These are phyloP conservation scores for Betta splendens DNA, from an alignment of 2,797 vertebrate genomes.

Conservation along the genomic window DNA sequence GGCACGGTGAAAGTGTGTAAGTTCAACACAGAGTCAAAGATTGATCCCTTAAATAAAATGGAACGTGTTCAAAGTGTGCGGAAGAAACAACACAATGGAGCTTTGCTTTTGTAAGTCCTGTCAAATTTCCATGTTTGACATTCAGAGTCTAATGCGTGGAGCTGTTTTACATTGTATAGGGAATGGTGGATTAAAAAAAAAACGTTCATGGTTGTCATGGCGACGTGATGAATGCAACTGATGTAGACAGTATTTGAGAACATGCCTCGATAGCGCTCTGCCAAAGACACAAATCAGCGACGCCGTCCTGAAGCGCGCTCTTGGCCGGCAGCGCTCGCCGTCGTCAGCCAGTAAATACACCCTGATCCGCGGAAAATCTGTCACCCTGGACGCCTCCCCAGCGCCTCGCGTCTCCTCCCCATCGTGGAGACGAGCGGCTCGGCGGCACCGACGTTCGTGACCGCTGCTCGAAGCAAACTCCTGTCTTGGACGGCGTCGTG, in stretches of 20 bases:
- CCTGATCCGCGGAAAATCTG: slow-evolving; percentile 60
- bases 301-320: slow-evolving; percentile 49
- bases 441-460: slow-evolving; percentile 4
- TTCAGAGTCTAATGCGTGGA: slow-evolving; percentile 17
- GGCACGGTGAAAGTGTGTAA: too few species aligned
- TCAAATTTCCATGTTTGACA: slow-evolving; percentile 17
- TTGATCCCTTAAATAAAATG: background rate
- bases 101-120: background rate
- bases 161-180: slow-evolving; percentile 14
- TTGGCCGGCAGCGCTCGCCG: slow-evolving; percentile 49
- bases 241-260: slow-evolving; percentile 36
- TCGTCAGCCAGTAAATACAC: slow-evolving; percentile 54
- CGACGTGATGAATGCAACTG: slow-evolving; percentile 34
- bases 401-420: slow-evolving; percentile 5
- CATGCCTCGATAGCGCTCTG: slow-evolving; percentile 28
- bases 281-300: slow-evolving; percentile 57
- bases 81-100: background rate
- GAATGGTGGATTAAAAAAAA: too few species aligned
- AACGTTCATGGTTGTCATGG: slow-evolving; percentile 56
- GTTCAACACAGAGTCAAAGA: background rate
- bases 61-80: background rate
- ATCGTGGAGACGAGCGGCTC: slow-evolving; percentile 6
- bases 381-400: slow-evolving; percentile 30
- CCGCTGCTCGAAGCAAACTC: background rate
- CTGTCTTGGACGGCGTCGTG: background rate